Conservation (phyloP, 1,140 invertebrate species). For the Laupala kohalensis region DNA sequence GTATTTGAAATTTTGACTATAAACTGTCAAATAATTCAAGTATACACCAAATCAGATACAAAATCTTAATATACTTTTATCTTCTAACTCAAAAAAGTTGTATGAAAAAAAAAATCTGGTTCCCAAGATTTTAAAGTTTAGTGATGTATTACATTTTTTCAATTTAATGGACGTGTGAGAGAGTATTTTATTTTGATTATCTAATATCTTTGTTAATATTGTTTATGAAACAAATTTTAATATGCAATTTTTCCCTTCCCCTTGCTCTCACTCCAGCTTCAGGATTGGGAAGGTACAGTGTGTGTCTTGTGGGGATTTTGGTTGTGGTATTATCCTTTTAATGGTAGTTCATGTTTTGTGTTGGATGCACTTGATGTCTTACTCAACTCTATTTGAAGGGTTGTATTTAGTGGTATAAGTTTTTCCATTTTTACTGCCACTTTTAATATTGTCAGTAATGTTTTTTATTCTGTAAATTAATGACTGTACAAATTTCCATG, state of each 20-base stretch:
- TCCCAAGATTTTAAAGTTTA: neutral
- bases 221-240: slow-evolving; percentile 17
- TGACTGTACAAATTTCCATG: too few relatives aligned
- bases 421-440: neutral
- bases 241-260: slow-evolving; percentile 21
- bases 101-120: neutral
- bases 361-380: slow-evolving; percentile 39
- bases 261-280: slow-evolving; percentile 33
- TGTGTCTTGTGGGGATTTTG: slow-evolving; percentile 42
- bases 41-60: too few relatives aligned
- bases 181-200: neutral
- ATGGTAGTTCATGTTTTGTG: slow-evolving; percentile 48
- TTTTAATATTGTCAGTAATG: neutral
- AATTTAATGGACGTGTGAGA: neutral
- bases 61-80: too few relatives aligned
- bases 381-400: neutral
- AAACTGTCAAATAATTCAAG: too few relatives aligned
- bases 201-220: neutral
- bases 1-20: too few relatives aligned
- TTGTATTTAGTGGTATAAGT: neutral
- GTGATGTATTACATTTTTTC: neutral
- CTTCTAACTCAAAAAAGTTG: too few relatives aligned
- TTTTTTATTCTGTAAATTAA: too few relatives aligned
- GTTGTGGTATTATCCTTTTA: slow-evolving; percentile 47
- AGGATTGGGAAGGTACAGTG: slow-evolving; percentile 58